Conservation (phyloP, 2,113 vertebrate species). For the Catharus minimus region DNA sequence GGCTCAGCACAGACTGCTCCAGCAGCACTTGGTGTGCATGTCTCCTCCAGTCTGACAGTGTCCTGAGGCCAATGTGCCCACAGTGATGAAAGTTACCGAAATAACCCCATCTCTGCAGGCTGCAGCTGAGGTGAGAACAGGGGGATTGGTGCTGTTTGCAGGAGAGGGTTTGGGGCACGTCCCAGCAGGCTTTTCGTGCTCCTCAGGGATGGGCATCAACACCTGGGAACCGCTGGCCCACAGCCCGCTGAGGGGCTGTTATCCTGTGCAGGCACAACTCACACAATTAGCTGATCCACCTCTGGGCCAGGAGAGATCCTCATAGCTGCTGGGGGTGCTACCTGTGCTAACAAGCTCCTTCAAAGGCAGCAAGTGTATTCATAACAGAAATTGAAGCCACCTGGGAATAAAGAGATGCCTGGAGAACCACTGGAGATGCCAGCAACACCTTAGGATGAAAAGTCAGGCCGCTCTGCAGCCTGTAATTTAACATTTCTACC, state of each 20-base stretch:
- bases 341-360: not conserved
- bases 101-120: not conserved
- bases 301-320: not conserved
- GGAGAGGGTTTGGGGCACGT: not conserved
- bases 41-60: not conserved
- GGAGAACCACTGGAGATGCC: not conserved
- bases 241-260: not conserved
- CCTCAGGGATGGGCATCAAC: not conserved
- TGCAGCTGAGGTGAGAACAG: not conserved
- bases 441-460: not conserved
- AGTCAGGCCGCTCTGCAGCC: not conserved
- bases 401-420: not conserved
- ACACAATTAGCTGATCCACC: not conserved
- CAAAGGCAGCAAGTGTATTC: not conserved
- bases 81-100: not conserved
- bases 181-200: not conserved
- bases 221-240: rapidly evolving
- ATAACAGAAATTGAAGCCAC: not conserved
- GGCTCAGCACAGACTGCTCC: not conserved
- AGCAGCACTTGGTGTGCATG: rapidly evolving
- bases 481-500: not conserved
- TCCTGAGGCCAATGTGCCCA: not conserved
- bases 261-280: not conserved
- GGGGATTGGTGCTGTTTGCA: not conserved
- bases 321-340: not conserved